phyloP scores from a whole-genome alignment of 2,888 invertebrate genomes.

The Tridacna crocea region DNA sequence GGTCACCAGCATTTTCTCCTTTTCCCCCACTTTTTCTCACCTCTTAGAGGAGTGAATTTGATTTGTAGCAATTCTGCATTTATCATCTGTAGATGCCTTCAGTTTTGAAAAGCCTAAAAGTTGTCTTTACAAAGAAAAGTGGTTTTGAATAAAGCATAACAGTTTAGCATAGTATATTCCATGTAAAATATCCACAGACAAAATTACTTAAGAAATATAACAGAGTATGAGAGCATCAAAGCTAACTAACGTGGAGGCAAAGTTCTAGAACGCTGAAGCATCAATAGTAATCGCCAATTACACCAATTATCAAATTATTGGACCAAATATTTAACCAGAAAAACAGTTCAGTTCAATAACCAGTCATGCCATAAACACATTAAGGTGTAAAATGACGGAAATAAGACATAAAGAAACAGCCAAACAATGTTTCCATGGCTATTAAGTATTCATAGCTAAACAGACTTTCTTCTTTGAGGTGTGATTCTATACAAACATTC shows the following conservation, averaged over 20 bases:
- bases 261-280: conserved; percentile 16
- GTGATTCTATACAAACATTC: conserved; percentile 11
- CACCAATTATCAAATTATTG: conserved; percentile 33
- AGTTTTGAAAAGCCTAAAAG: too few relatives aligned
- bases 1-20: neutral
- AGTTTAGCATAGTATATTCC: too few relatives aligned
- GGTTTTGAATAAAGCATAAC: neutral
- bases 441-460: conserved; percentile 28
- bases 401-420: conserved; percentile 23
- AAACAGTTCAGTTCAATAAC: conserved; percentile 28
- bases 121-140: neutral
- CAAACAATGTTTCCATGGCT: conserved; percentile 27
- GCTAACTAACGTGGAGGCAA: conserved; percentile 23
- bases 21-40: too few relatives aligned
- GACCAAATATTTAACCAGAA: conserved; percentile 24
- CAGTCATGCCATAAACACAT: conserved; percentile 25
- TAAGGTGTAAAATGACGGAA: conserved; percentile 29
- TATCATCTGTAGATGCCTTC: too few relatives aligned
- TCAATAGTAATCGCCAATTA: conserved; percentile 28
- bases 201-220: too few relatives aligned
- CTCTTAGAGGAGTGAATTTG: too few relatives aligned
- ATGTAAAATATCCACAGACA: too few relatives aligned
- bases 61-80: too few relatives aligned
- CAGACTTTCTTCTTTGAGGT: conserved; percentile 26
- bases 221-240: too few relatives aligned